Evolutionary conservation across 1,140 invertebrate species (phyloP).

Genomic region (Sinella curviseta): DNA sequence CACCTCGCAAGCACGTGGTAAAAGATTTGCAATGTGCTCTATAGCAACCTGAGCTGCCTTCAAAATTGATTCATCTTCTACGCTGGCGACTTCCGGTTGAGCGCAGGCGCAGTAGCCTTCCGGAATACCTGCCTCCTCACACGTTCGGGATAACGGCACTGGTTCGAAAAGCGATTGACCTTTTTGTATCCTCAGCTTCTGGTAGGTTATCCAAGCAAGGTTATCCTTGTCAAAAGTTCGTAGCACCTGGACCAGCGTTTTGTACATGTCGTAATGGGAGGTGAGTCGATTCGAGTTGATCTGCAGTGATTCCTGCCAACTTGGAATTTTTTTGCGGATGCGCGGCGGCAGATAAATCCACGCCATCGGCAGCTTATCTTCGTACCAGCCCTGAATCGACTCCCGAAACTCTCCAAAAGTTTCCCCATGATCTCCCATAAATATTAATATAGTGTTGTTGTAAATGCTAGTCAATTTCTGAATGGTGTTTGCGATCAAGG

Average conservation of each 20-base stretch:
- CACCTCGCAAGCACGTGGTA: background rate
- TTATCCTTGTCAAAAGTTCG: background rate
- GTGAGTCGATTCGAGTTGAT: conserved; percentile 51
- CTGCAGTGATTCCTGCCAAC: conserved; percentile 52
- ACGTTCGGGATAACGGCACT: too few species aligned
- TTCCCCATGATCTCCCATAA: conserved; percentile 64
- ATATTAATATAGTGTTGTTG: conserved; percentile 59
- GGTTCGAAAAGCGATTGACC: conserved; percentile 36
- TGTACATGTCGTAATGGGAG: conserved; percentile 39
- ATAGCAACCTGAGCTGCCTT: background rate
- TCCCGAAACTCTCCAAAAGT: conserved; percentile 54
- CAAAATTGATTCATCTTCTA: background rate
- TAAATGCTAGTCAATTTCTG: background rate
- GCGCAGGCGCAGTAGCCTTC: conserved; percentile 59
- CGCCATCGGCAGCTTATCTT: conserved; percentile 62
- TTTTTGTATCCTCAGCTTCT: background rate
- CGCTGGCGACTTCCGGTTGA: background rate
- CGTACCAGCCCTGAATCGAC: conserved; percentile 60
- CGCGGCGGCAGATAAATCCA: conserved; percentile 57
- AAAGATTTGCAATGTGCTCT: background rate
- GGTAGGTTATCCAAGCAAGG: background rate
- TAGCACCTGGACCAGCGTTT: conserved; percentile 30
- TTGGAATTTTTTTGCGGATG: conserved; percentile 55
- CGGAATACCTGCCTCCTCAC: conserved; percentile 56
- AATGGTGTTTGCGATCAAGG: conserved; percentile 4